Base-by-base conservation (phyloP, 2,113 vertebrate species). In the Atlantisia rogersi region DNA sequence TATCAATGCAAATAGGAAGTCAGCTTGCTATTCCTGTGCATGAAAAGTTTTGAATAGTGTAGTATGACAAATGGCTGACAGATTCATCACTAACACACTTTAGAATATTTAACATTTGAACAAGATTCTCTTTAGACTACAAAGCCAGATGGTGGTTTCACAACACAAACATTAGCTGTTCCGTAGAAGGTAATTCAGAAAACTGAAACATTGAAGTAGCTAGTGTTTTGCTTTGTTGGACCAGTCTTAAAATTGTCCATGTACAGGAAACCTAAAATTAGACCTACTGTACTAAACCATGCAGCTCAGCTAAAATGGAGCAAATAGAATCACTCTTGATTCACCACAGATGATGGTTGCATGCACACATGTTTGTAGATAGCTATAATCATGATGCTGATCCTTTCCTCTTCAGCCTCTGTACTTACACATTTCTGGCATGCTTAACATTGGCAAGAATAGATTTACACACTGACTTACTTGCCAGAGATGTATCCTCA, bases 131-230 rank as follows among this genome's bases (percentile, higher is more conserved):
- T 86, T 93, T 93, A 92, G 93, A 82, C 21, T 91, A 92, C 22
- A 94, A 96, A 96, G 94, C 83, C 81, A 94, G 78, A 94, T 96
- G 95, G 95, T 35, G 88, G 63, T 81, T 94, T 83, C 80, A 88
- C 77, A 95, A 88, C 79, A 92, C 62, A 97, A 96, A 95, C 65
- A 96, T 91, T 71, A 95, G 65, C 74, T 96, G 52, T 92, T 96
- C 93, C 82, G 67, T 82, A 89, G 46, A 95, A 95, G 94, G 73
- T 97, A 95, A 97, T 95, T 96, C 93, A 82, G 46, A 94, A 96
- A 93, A 90, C 6, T 71, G 24, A 64, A 95, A 52, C 62, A 46
- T 91, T 96, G 42, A 95, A 83, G 92, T 60, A 94, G 56, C 56
- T 94, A 77, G n/a, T 63, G 8, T 29, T 91, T 86, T 73, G 53